Evolutionary conservation across 1,140 invertebrate species (phyloP).

Genomic region (Drosophila azteca): DNA sequence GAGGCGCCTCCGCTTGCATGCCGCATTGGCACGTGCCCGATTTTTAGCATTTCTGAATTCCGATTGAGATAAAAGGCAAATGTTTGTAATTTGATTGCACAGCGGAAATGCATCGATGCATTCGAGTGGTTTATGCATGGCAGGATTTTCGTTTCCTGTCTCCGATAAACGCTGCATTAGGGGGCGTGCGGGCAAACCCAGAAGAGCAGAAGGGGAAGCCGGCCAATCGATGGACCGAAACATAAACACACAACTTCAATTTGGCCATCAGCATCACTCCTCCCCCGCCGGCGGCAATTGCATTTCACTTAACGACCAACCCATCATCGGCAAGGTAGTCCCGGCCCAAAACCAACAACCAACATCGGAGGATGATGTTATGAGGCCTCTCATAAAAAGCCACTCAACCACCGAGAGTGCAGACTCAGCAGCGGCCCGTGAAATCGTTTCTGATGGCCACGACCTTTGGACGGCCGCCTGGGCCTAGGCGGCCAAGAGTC

Average conservation of each 20-base stretch:
- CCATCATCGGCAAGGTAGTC: background rate
- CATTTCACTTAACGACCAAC: background rate
- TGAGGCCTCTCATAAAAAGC: slow-evolving; percentile 11
- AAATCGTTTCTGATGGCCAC: slow-evolving; percentile 53
- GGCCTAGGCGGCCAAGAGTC: slow-evolving; percentile 22
- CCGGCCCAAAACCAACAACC: background rate
- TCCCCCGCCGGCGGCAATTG: background rate
- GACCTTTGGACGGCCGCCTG: slow-evolving; percentile 1
- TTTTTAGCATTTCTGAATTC: slow-evolving; percentile 10
- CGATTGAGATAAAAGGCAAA: slow-evolving; percentile 12
- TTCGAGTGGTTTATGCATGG: slow-evolving; percentile 39
- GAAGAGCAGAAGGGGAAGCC: background rate
- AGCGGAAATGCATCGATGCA: slow-evolving; percentile 48
- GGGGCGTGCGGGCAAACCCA: background rate
- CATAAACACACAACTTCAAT: slow-evolving; percentile 34
- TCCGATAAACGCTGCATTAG: slow-evolving; percentile 16
- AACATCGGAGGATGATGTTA: slow-evolving; percentile 11
- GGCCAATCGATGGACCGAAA: slow-evolving; percentile 35
- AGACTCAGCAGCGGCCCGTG: slow-evolving; percentile 24
- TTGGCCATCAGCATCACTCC: slow-evolving; percentile 18
- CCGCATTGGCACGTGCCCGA: slow-evolving; percentile 22
- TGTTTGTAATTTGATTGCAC: slow-evolving; percentile 52
- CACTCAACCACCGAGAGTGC: slow-evolving; percentile 44
- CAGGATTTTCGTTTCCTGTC: slow-evolving; percentile 39
- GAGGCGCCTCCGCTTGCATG: background rate